Evolutionary conservation across 1,140 invertebrate genomes (phyloP), one percentile per base, ranked within the genome.

Genomic region (Zaprionus nigranus): DNA sequence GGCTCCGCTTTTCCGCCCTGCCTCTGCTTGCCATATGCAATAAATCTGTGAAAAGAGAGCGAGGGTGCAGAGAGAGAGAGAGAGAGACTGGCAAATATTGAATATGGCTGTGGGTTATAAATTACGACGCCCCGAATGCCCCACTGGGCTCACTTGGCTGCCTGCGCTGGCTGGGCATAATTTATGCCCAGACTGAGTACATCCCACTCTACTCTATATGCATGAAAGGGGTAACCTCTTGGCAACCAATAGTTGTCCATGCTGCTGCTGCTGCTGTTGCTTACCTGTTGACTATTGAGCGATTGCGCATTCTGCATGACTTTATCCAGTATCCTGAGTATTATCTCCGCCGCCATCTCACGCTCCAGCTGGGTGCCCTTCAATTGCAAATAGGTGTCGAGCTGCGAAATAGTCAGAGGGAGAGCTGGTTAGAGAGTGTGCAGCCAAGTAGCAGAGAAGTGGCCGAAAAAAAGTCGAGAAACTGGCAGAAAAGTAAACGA

Each of bases 231-330:
- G 17, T 40, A 58, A 9, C 38, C 38, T 58, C 51, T 24, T 7
- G n/a, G 59, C 30, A 17, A 7, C 0, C 38, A 9, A 22, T 49
- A 22, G 46, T 51, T 51, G 20, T 51, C 20, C 20, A 5, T 24
- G 22, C 6, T 22, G 46, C 20, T 51, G 46, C 20, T 51, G 17
- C 43, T 46, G n/a, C 30, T 49, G n/a, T 24, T 51, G 46, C 90
- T 86, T 84, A 92, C 92, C 92, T 92, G 90, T 92, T 92, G 91
- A 91, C 90, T 93, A 68, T 93, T 93, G 63, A 93, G 76, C 69
- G 92, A 92, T 83, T 90, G 80, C n/a, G 84, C 76, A 81, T 92
- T 92, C 70, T 92, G 91, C 85, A 92, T 92, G 60, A 93, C 90
- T 84, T 92, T 92, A 82, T 93, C 92, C 75, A 93, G 81, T 61